These are phyloP conservation scores for Heliconius hermathena DNA, from an alignment of 1,140 invertebrate genomes.

Conservation along the genomic window DNA sequence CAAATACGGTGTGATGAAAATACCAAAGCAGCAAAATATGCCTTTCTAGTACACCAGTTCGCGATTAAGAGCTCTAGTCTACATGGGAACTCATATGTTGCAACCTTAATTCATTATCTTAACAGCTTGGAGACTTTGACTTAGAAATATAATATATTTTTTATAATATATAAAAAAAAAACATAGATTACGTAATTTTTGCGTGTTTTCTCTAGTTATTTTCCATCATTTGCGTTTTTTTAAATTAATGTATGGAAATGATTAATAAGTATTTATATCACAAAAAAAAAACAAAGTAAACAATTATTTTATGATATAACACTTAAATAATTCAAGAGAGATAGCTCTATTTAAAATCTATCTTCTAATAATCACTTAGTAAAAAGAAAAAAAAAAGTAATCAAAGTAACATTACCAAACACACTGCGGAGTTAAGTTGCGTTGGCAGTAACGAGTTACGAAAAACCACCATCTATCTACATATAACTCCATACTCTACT, in stretches of 20 bases:
- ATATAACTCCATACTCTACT: no score
- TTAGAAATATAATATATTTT: neutral
- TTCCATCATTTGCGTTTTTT: no score
- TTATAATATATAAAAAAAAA: neutral
- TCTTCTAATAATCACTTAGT: no score
- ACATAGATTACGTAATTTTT: neutral
- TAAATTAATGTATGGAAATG: no score
- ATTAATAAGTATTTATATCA: neutral
- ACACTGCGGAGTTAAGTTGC: slow-evolving; percentile 77
- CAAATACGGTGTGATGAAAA: slow-evolving; percentile 10
- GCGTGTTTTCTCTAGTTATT: no score
- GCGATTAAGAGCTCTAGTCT: neutral
- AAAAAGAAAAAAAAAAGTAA: slow-evolving; percentile 43
- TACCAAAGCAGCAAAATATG: slow-evolving; percentile 1
- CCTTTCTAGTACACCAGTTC: slow-evolving; percentile 6
- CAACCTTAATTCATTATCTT: slow-evolving; percentile 2
- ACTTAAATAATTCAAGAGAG: neutral
- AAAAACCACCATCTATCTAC: slow-evolving; percentile 29
- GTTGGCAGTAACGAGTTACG: slow-evolving; percentile 67
- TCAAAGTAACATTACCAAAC: slow-evolving; percentile 76
- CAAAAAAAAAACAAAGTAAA: neutral
- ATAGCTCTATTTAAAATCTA: no score
- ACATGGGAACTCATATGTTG: slow-evolving; percentile 2
- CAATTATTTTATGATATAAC: neutral
- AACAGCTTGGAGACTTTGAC: neutral